Evolutionary conservation across 2,797 vertebrate genomes (phyloP), one percentile per base, ranked within the genome.

Genomic region (Smutsia temminckii): DNA sequence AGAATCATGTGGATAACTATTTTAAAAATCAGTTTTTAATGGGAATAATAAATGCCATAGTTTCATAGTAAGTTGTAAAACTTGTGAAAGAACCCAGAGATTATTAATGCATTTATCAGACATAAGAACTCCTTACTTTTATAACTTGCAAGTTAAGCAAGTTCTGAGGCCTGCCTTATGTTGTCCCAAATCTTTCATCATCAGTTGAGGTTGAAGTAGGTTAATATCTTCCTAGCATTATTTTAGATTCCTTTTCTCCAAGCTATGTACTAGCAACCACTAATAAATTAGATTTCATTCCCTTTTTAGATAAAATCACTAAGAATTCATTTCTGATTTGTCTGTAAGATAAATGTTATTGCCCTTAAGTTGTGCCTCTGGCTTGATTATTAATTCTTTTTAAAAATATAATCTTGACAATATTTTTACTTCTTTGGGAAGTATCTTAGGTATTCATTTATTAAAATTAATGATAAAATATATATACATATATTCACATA

Each of bases 291-390:
- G 46, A 69, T 90, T 94, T 68, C 32, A 85, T 57, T 88, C 6
- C 8, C 10, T 92, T 94, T 95, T 46, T 68, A 63, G 63, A 85
- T n/a, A 23, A 42, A 89, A 46, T 74, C 94, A 8, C 83, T 95
- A 95, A 64, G 42, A 23, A 96, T 85, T 95, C 46, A 92, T 86
- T 95, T 93, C 25, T 21, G 89, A 59, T 91, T 84, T 94, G 7
- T 94, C 42, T 51, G 8, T 89, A 79, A 61, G 42, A 77, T 88
- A 25, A 94, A 40, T 96, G 83, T 57, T 69, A 64, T 59, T 93
- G 20, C 21, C 72, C 57, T 69, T 69, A 88, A 92, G 63, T 42
- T 78, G 91, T 85, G 57, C 57, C 46, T 94, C 25, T 69, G 21
- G 34, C 6, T 88, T 92, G 20, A 46, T 81, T 93, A 93, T 93